A percentile compares a stretch with the other conserved stretches of the same genome.
Evolutionary conservation across 53 echinoderm and acorn worm species (phyloP).

Genomic region (Patiria pectinifera): DNA sequence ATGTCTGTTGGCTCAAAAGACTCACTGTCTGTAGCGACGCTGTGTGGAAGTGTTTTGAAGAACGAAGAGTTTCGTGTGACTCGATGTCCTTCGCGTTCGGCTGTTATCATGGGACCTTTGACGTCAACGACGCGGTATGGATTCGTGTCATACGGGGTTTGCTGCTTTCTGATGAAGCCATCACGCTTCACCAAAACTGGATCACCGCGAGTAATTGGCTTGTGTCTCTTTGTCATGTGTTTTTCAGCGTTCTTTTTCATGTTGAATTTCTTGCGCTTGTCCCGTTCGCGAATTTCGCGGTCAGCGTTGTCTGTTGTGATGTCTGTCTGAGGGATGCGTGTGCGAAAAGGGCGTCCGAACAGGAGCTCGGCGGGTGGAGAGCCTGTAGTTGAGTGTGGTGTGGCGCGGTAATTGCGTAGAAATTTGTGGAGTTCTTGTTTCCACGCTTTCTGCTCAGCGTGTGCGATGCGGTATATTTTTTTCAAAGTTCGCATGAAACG

Average conservation of each 20-base stretch:
- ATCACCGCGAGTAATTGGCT: slow-evolving; percentile 1
- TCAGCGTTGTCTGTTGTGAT: not conserved
- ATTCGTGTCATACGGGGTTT: slow-evolving; percentile 46
- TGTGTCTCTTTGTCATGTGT: slow-evolving; percentile 20
- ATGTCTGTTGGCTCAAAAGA: not conserved
- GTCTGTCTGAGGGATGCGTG: slow-evolving; percentile 13
- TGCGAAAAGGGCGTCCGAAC: slow-evolving; percentile 51
- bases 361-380: slow-evolving; percentile 69
- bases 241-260: slow-evolving; percentile 67
- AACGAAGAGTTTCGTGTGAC: slow-evolving; percentile 36
- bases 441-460: too few relatives aligned
- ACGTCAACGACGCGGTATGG: slow-evolving; percentile 10
- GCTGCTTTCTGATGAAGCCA: not conserved
- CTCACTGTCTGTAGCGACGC: not conserved
- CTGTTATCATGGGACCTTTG: slow-evolving; percentile 59
- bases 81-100: not conserved
- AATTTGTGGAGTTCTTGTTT: slow-evolving; percentile 67
- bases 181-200: slow-evolving; percentile 39
- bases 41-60: slow-evolving; percentile 23
- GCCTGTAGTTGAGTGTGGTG: slow-evolving; percentile 66
- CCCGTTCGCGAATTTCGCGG: slow-evolving; percentile 63
- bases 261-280: slow-evolving; percentile 55
- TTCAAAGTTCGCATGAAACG: too few relatives aligned
- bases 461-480: too few relatives aligned
- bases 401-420: slow-evolving; percentile 67